These are phyloP conservation scores for Brachyhypopomus gauderio DNA, from an alignment of 2,113 vertebrate genomes.

Conservation along the genomic window DNA sequence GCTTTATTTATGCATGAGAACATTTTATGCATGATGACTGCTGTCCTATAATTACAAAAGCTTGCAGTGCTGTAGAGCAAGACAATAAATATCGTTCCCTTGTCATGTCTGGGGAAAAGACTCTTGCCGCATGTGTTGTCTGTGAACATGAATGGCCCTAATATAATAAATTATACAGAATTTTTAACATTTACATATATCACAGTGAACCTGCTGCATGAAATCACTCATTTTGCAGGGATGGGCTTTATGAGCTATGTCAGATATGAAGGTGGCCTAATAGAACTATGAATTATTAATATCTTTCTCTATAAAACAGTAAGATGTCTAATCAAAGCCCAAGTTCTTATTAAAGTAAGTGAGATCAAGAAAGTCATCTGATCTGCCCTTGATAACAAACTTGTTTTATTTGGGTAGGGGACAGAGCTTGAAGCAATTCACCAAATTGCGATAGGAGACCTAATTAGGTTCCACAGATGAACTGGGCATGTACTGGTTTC, in stretches of 20 bases:
- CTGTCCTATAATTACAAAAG: background rate
- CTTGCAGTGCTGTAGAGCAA: background rate
- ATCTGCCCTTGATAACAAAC: slow-evolving; percentile 45
- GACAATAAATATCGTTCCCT: background rate
- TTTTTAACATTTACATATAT: background rate
- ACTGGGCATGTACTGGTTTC: slow-evolving; percentile 42
- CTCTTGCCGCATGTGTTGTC: slow-evolving; percentile 7
- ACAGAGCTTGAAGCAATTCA: slow-evolving; percentile 45
- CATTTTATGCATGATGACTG: background rate
- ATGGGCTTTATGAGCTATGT: slow-evolving; percentile 35
- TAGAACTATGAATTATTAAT: slow-evolving; percentile 44
- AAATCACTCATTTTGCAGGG: slow-evolving; percentile 24
- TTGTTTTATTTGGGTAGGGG: slow-evolving; percentile 38
- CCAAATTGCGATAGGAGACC: slow-evolving; percentile 43
- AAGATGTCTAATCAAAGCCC: slow-evolving; percentile 35
- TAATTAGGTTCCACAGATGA: slow-evolving; percentile 56
- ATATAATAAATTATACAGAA: slow-evolving; percentile 27
- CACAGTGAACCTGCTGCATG: background rate
- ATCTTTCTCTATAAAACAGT: slow-evolving; percentile 32
- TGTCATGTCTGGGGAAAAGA: too few relatives aligned
- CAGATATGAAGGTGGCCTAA: slow-evolving; percentile 28
- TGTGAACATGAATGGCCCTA: background rate
- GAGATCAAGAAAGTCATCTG: slow-evolving; percentile 32
- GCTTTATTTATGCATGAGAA: background rate
- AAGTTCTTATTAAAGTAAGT: slow-evolving; percentile 39